phyloP scores from a whole-genome alignment of 92 coral and sea anemone species.

The Metridium senile region DNA sequence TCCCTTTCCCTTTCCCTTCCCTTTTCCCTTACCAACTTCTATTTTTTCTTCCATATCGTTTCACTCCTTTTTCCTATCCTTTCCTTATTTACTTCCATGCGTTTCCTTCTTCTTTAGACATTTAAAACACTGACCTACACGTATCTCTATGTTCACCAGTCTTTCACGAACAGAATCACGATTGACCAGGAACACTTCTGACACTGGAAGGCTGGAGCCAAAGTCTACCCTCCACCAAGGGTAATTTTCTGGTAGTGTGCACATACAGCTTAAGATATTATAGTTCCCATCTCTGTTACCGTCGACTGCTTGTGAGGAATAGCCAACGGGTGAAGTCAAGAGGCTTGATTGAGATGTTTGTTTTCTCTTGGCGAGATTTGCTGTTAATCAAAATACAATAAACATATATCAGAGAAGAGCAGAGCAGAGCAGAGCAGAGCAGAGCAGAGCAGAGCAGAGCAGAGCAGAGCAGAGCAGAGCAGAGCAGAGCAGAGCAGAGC shows the following conservation, averaged over 20 bases:
- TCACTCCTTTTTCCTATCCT: too few species aligned
- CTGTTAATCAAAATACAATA: background rate
- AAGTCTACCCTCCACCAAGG: slow-evolving; percentile 61
- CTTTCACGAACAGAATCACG: background rate
- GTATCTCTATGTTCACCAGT: slow-evolving; percentile 11
- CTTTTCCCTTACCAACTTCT: too few species aligned
- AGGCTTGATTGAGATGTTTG: slow-evolving; percentile 5
- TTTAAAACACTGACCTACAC: slow-evolving; percentile 25
- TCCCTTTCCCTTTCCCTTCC: too few species aligned
- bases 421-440: too few species aligned
- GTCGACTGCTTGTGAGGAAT: slow-evolving; percentile 26
- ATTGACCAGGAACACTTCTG: slow-evolving; percentile 17
- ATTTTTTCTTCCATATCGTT: too few species aligned
- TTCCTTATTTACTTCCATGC: too few species aligned
- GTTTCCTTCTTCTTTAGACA: too few species aligned
- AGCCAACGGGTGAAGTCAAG: background rate
- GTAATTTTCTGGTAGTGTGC: background rate
- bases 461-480: background rate
- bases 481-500: background rate
- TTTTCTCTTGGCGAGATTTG: slow-evolving; percentile 9
- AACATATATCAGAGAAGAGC: too few species aligned
- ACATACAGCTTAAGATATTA: slow-evolving; percentile 1
- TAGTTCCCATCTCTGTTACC: background rate
- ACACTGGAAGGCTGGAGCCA: slow-evolving; percentile 9
- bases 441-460: background rate